Evolutionary conservation across 2,113 vertebrate genomes (phyloP), one percentile per base, ranked within the genome.

Genomic region (Malurus alboscapulatus): DNA sequence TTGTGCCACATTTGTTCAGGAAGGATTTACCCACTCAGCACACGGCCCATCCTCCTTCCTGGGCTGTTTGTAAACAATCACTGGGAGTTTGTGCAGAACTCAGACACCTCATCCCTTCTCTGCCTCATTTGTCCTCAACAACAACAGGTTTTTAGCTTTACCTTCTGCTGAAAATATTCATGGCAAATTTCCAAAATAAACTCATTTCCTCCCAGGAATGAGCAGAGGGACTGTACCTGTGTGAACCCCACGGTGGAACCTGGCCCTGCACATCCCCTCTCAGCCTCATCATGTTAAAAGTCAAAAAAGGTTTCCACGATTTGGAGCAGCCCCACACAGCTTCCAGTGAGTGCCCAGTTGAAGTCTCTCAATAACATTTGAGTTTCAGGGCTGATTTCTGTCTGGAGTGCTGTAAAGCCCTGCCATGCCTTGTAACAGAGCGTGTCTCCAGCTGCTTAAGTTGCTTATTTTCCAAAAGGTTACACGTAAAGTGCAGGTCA

Each of bases 211-310:
- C 18, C 15, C 68, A 61, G 59, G 29, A 78, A 63, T 2, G 9
- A 57, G 27, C 3, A 78, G 69, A 13, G 36, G 13, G 57, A 15
- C 9, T 0, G 1, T 1, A 13, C 4, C 2, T 1, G 1, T 1
- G 10, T 32, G 57, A 66, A 16, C 15, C 51, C 34, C 3, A 1
- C 0, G 8, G 34, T 15, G 51, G 42, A 75, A 44, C 8, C n/a
- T 26, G n/a, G 15, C 62, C 57, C 9, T 0, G 6, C 2, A 0
- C 30, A 36, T 61, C 53, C 58, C 45, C 38, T 59, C 80, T 32
- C 54, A 88, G 36, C 80, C 61, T 27, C 20, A 11, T 2, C 38
- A 2, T 2, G 32, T 47, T 10, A 7, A 50, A 50, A 12, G 10
- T 38, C 9, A 19, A 11, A 19, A 11, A 16, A 36, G 12, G 6